A percentile compares a stretch with the other conserved stretches of the same genome.
These are phyloP conservation scores for Serilophus lunatus DNA, from an alignment of 2,113 vertebrate species.

Conservation along the genomic window DNA sequence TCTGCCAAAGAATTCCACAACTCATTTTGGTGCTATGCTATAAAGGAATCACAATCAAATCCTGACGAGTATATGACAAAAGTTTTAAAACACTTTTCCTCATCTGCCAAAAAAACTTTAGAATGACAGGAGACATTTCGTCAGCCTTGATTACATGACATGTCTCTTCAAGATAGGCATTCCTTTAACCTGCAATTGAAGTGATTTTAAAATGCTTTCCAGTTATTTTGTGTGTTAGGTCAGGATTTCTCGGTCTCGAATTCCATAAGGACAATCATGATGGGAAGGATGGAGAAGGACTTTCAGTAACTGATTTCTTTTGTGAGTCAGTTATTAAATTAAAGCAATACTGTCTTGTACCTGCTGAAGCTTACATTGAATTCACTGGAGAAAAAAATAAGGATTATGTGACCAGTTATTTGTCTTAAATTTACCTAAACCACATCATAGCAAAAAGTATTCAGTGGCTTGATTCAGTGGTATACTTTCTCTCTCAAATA, in stretches of 20 bases:
- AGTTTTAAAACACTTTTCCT: constrained; percentile 5
- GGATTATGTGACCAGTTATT: neutral
- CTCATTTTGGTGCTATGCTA: neutral
- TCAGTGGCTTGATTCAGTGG: neutral
- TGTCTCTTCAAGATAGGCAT: neutral
- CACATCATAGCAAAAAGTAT: neutral
- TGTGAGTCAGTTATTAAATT: neutral
- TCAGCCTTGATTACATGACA: neutral
- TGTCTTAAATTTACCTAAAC: neutral
- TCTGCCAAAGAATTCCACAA: neutral
- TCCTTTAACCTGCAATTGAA: neutral
- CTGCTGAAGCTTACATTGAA: neutral
- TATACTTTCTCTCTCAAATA: neutral
- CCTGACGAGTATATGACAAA: neutral
- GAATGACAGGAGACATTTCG: constrained; percentile 1
- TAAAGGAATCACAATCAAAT: neutral
- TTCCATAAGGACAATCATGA: neutral
- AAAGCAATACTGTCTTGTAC: neutral
- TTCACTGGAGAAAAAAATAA: neutral
- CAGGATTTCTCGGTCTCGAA: neutral
- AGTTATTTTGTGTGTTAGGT: constrained; percentile 3
- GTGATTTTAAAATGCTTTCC: constrained; percentile 11
- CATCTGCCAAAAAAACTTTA: neutral
- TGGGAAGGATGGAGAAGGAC: neutral
- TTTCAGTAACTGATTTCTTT: neutral